Conservation (phyloP, 2,113 vertebrate genomes). For the Pseudorhombus dupliciocellatus region DNA sequence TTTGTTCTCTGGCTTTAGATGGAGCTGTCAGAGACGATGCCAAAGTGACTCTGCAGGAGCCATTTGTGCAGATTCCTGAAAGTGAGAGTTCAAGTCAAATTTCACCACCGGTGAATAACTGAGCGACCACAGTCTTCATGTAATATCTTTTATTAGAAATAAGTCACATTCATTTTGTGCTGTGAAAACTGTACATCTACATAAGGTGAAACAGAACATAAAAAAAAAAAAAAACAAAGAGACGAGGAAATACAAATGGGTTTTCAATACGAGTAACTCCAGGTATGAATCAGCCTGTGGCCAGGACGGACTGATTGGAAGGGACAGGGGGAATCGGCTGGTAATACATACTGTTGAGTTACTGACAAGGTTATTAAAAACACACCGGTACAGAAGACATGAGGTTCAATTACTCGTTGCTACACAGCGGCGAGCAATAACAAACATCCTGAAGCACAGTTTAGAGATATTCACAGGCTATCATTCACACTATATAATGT, state of each 20-base stretch:
- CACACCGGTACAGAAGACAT: slow-evolving; percentile 83
- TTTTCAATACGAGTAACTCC: slow-evolving; percentile 57
- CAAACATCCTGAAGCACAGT: slow-evolving; percentile 84
- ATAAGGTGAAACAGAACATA: slow-evolving; percentile 73
- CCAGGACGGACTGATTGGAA: slow-evolving; percentile 45
- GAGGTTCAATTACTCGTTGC: slow-evolving; percentile 76
- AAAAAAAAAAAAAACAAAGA: slow-evolving; percentile 61
- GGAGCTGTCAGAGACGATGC: slow-evolving; percentile 1
- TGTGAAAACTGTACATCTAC: slow-evolving; percentile 90
- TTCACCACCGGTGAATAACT: not conserved
- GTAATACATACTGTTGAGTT: slow-evolving; percentile 69
- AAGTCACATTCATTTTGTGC: slow-evolving; percentile 91
- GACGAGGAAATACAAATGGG: slow-evolving; percentile 70
- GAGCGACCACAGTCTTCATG: slow-evolving; percentile 31
- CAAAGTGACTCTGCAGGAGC: not conserved
- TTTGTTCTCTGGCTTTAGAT: slow-evolving; percentile 2
- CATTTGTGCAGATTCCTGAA: not conserved
- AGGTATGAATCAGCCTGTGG: slow-evolving; percentile 58
- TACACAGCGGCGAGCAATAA: slow-evolving; percentile 67
- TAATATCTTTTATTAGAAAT: slow-evolving; percentile 89
- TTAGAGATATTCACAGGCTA: slow-evolving; percentile 84
- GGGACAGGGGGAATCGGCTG: slow-evolving; percentile 57
- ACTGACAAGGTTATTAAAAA: slow-evolving; percentile 83
- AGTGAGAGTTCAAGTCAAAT: not conserved
- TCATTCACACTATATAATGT: slow-evolving; percentile 84